A percentile compares a stretch with the other conserved stretches of the same genome.
Evolutionary conservation across 2,797 vertebrate genomes (phyloP).

Genomic region (Chlorospingus flavigularis): DNA sequence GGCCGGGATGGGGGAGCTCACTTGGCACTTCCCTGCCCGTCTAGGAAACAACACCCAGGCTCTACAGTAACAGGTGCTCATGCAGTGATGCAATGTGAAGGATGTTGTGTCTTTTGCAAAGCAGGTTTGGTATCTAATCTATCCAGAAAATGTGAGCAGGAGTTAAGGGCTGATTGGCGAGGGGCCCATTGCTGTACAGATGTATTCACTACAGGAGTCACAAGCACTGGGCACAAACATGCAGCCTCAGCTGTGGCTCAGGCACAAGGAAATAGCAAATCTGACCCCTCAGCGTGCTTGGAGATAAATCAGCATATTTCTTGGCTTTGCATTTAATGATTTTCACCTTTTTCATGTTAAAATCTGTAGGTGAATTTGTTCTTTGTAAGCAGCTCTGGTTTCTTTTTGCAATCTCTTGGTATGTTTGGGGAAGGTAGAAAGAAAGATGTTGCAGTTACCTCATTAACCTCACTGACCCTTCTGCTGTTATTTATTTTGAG

Average conservation of each 20-base stretch:
- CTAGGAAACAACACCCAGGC: slow-evolving; percentile 73
- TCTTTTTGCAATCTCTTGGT: neutral
- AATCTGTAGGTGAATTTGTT: neutral
- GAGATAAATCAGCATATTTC: neutral
- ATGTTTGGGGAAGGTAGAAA: neutral
- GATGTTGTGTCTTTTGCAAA: slow-evolving; percentile 45
- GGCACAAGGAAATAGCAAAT: neutral
- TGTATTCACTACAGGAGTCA: neutral
- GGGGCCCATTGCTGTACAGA: slow-evolving; percentile 28
- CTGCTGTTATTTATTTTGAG: neutral
- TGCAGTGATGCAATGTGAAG: slow-evolving; percentile 61
- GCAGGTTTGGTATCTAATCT: slow-evolving; percentile 62
- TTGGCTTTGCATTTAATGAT: neutral
- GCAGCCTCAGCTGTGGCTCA: neutral
- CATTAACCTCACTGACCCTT: neutral
- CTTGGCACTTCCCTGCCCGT: slow-evolving; percentile 63
- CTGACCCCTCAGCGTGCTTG: neutral
- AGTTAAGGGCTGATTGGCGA: slow-evolving; percentile 57
- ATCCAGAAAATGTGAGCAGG: slow-evolving; percentile 53
- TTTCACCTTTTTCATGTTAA: neutral
- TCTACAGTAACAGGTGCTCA: slow-evolving; percentile 73
- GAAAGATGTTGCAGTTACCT: neutral
- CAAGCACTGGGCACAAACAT: neutral
- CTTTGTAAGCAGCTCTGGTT: neutral
- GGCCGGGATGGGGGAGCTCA: neutral